Evolutionary conservation across 2,888 invertebrate species (phyloP).

Genomic region (Metellina segmentata): DNA sequence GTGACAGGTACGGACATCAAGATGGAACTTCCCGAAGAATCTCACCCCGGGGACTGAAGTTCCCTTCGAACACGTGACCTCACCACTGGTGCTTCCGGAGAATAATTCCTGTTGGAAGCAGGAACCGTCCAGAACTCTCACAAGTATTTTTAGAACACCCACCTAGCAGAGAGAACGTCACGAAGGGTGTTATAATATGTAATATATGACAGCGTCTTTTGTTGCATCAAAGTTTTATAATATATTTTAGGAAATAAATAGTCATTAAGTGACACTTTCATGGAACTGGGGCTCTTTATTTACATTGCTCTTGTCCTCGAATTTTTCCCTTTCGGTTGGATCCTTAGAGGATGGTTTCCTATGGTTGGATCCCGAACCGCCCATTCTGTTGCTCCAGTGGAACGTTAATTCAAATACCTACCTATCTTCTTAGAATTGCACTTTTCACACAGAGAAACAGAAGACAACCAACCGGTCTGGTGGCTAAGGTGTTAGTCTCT

Average conservation of each 20-base stretch:
- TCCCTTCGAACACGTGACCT: not conserved
- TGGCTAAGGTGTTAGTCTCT: too few relatives aligned
- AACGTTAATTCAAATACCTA: too few relatives aligned
- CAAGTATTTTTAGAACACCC: conserved; percentile 15
- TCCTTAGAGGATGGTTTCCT: too few relatives aligned
- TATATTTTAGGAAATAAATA: conserved; percentile 76
- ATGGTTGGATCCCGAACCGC: too few relatives aligned
- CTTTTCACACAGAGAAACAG: too few relatives aligned
- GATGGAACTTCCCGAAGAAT: conserved; percentile 75
- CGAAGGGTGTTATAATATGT: conserved; percentile 40
- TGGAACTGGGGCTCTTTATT: not conserved
- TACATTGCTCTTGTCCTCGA: not conserved
- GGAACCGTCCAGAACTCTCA: not conserved
- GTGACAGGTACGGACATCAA: conserved; percentile 76
- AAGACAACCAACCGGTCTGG: too few relatives aligned
- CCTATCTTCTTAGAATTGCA: too few relatives aligned
- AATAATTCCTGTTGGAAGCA: not conserved
- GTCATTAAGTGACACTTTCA: conserved; percentile 27
- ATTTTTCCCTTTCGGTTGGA: too few relatives aligned
- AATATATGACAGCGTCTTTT: conserved; percentile 34
- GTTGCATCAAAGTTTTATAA: conserved; percentile 59
- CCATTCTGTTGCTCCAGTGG: too few relatives aligned
- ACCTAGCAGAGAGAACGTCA: conserved; percentile 5
- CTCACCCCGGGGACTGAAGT: conserved; percentile 55
- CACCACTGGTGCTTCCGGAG: conserved; percentile 63